Evolutionary conservation across 2,888 invertebrate genomes (phyloP).

Genomic region (Timema podura): DNA sequence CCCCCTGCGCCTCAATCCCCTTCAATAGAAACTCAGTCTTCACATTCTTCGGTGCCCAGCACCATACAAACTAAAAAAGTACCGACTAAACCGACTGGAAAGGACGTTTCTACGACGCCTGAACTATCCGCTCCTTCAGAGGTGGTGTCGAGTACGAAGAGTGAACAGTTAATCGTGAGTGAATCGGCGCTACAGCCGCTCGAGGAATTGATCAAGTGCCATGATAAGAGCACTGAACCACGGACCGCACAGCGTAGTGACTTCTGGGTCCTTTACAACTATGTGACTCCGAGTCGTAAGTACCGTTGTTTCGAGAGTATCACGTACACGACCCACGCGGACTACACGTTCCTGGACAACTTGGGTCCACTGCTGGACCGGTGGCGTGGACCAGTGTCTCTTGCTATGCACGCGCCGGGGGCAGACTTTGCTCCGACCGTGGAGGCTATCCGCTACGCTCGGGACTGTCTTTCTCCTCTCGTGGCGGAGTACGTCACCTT

Average conservation of each 20-base stretch:
- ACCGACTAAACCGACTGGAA: background rate
- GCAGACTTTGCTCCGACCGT: slow-evolving; percentile 73
- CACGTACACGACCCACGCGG: slow-evolving; percentile 90
- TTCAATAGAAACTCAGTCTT: too few relatives aligned
- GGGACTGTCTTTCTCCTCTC: slow-evolving; percentile 68
- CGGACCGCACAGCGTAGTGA: slow-evolving; percentile 69
- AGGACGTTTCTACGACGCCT: slow-evolving; percentile 22
- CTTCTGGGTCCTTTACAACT: slow-evolving; percentile 88
- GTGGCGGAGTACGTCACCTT: slow-evolving; percentile 79
- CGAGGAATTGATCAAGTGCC: slow-evolving; percentile 51
- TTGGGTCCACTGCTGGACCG: slow-evolving; percentile 76
- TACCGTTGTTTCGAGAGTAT: slow-evolving; percentile 77
- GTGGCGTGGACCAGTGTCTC: slow-evolving; percentile 84
- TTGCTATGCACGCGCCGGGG: slow-evolving; percentile 85
- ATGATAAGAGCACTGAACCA: slow-evolving; percentile 57
- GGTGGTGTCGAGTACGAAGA: slow-evolving; percentile 13
- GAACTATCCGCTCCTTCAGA: slow-evolving; percentile 20
- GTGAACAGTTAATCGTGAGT: background rate
- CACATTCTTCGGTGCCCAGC: too few relatives aligned
- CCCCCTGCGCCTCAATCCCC: background rate
- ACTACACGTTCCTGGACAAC: slow-evolving; percentile 88
- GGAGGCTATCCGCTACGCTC: slow-evolving; percentile 73
- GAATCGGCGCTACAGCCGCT: background rate
- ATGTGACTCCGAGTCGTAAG: slow-evolving; percentile 61
- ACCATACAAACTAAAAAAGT: too few relatives aligned